Evolutionary conservation across 1,140 invertebrate genomes (phyloP), one percentile per base, ranked within the genome.

Genomic region (Bombus superbus): DNA sequence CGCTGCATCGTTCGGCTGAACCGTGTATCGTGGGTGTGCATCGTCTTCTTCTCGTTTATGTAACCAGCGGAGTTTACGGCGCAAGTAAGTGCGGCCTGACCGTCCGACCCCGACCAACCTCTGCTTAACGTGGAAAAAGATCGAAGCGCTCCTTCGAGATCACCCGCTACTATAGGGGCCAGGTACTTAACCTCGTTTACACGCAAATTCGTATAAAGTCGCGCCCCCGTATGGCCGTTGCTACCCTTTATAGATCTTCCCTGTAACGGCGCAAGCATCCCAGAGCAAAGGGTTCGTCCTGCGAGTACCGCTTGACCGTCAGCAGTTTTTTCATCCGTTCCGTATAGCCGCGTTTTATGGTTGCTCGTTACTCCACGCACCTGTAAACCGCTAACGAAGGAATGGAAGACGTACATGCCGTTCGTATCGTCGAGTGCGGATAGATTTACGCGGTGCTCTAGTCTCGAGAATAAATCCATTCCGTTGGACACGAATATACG

Each of bases 201-300:
- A 91, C 85, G 90, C 75, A 91, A 91, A 91, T 91, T 91, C 85
- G 83, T 69, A 75, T 74, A 86, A 88, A 82, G n/a, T 62, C 76
- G 78, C 79, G 53, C 68, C 62, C 66, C 77, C 87, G 47, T 84
- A 79, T 62, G 42, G 64, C n/a, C 47, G 47, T 22, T 53, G 18
- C 47, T 53, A 53, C 47, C 32, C 57, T 89, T 85, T 79, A 86
- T 81, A 64, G 59, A 86, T 86, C 87, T 78, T 80, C 71, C 73
- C 38, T 73, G 66, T 59, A 69, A 73, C 79, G n/a, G 53, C 42
- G 53, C 38, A 57, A 77, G 42, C 28, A 42, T 79, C 66, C 42
- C 25, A 1, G 38, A 9, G n/a, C n/a, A 38, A 79, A 84, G 35
- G 53, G 18, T 59, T 59, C 25, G 13, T 38, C 53, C 28, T 1